Evolutionary conservation across 2,888 invertebrate species (phyloP).

Genomic region (Scotopteryx bipunctaria): DNA sequence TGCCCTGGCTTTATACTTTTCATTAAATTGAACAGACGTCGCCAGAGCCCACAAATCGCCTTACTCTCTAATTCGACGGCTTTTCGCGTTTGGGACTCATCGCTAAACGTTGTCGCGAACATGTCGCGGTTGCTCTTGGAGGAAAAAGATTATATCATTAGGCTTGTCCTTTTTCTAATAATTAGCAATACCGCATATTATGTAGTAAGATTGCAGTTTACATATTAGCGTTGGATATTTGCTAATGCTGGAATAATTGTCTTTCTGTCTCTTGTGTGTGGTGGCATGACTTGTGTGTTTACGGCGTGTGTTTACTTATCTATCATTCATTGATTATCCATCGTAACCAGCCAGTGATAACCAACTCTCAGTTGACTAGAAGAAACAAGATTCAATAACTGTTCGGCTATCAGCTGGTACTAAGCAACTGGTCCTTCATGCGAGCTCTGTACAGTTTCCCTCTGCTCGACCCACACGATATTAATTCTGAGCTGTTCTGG

Average conservation of each 20-base stretch:
- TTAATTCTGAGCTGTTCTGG: slow-evolving; percentile 72
- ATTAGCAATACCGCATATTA: neutral
- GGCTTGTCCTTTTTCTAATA: neutral
- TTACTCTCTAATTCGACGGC: slow-evolving; percentile 48
- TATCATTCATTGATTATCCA: no score
- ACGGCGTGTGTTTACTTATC: no score
- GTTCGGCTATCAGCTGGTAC: neutral
- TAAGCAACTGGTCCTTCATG: slow-evolving; percentile 2
- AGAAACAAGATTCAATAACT: no score
- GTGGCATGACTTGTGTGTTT: no score
- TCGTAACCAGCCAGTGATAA: neutral
- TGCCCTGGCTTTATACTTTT: slow-evolving; percentile 68
- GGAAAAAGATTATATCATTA: neutral
- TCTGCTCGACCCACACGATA: slow-evolving; percentile 60
- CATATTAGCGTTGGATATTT: no score
- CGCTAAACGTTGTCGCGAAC: slow-evolving; percentile 27
- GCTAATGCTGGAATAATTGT: no score
- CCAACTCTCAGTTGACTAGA: neutral
- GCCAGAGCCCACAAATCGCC: slow-evolving; percentile 52
- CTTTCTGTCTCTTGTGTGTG: no score
- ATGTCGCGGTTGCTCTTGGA: slow-evolving; percentile 5
- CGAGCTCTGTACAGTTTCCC: slow-evolving; percentile 23
- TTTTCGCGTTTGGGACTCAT: slow-evolving; percentile 30
- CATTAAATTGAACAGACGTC: slow-evolving; percentile 70
- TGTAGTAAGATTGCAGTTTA: neutral